Evolutionary conservation across 2,888 invertebrate genomes (phyloP), one percentile per base, ranked within the genome.

Genomic region (Chelonus formosanus): DNA sequence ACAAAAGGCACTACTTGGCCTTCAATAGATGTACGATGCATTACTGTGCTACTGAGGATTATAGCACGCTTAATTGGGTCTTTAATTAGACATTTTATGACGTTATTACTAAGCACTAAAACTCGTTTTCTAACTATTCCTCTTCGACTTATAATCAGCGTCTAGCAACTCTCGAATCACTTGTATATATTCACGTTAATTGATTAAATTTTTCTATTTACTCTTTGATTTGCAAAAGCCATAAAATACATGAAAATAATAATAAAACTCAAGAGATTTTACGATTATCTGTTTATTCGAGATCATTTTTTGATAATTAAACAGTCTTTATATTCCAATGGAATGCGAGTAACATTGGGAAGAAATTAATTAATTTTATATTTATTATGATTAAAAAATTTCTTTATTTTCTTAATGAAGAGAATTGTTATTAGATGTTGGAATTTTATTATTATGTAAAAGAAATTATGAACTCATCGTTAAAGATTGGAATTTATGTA

Each of bases 1-100:
- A 40, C 6, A 5, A 40, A 40, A 40, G 40, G 5, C n/a, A n/a
- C 48, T 3, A 5, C 8, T n/a, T 34, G 32, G 53, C 32, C 35
- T 35, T 34, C n/a, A 35, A 35, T n/a, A 34, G 5, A 35, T 53
- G 7, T 53, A 53, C 35, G 8, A 34, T 6, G 53, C 35, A 44
- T 57, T 45, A 54, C 36, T 31, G 20, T 40, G 6, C 40, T 48
- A 52, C 52, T 31, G 44, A n/a, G 31, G 56, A 56, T 31, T 44
- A 44, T 56, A 44, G 43, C 44, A 36, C 36, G 32, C 20, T 57
- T 57, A 57, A 57, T 45, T 57, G 45, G 57, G 44, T 45, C 44
- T 57, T 45, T 57, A 57, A 57, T 57, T 43, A 44, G 45, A 57
- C 34, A 57, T 45, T 57, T 57, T 57, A 57, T 57, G 32, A 57